Evolutionary conservation across 2,113 vertebrate genomes (phyloP), one percentile per base, ranked within the genome.

Genomic region (Embiotoca jacksoni): DNA sequence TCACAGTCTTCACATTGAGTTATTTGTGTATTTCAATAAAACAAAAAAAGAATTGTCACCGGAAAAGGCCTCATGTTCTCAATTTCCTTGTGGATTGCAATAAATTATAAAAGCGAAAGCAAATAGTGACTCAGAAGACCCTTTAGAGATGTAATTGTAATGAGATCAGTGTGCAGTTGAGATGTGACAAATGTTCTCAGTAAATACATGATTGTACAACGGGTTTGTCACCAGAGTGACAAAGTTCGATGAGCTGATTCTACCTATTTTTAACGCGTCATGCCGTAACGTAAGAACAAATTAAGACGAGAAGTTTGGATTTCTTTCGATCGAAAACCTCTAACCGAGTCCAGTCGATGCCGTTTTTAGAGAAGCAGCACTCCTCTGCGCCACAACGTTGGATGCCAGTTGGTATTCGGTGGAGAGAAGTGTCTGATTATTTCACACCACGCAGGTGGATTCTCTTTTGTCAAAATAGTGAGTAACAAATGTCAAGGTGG

Each of bases 401-500:
- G 16, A 52, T 7, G 58, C 36, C 9, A 46, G 4, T 0, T 23
- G 50, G n/a, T 75, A 15, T 80, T 70, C 30, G 35, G 7, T 59
- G 52, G 2, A 41, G 23, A 23, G 23, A 23, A 23, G 23, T 36
- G 31, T 52, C 9, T 50, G 49, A n/a, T 55, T 41, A 77, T 60
- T 77, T 77, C 33, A 64, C 3, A 62, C 53, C 47, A 39, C 59
- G 23, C 4, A 52, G 8, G 9, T 39, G 23, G 1, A 37, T 44
- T 65, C 36, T 36, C 11, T 49, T 39, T 70, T 50, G 39, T 44
- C 41, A 35, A 49, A 47, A 46, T 2, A 9, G 37, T 7, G 23
- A n/a, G 4, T 37, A 56, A 55, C 9, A 30, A 49, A 73, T 74
- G 70, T 67, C 50, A 67, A 47, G 61, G 68, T 15, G 10, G 16